Percentiles rank a stretch among this genome's conserved stretches.
Evolutionary conservation across 2,113 vertebrate genomes (phyloP).

Genomic region (Otocyon megalotis): DNA sequence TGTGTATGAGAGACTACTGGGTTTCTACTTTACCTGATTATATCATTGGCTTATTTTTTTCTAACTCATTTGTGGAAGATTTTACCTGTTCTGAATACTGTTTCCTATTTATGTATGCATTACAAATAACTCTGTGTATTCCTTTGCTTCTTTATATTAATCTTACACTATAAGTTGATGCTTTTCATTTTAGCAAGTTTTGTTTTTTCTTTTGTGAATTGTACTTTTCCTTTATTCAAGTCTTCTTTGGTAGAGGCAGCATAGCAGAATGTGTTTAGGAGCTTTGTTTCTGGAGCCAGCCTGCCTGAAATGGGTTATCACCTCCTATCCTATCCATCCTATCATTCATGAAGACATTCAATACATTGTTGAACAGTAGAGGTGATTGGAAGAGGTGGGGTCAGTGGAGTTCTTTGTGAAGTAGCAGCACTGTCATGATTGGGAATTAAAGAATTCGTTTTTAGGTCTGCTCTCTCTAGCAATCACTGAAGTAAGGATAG

Average conservation of each 20-base stretch:
- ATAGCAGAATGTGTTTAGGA: neutral
- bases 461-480: neutral
- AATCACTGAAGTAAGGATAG: neutral
- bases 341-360: neutral
- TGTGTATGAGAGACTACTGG: neutral
- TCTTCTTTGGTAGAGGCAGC: neutral
- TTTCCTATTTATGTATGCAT: neutral
- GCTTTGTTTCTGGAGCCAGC: neutral
- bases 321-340: neutral
- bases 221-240: conserved; percentile 19
- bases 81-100: neutral
- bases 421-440: neutral
- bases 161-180: neutral
- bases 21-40: neutral
- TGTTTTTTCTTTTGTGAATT: neutral
- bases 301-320: neutral
- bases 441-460: neutral
- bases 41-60: neutral
- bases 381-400: neutral
- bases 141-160: neutral
- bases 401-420: neutral
- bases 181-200: neutral
- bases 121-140: neutral
- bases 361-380: neutral
- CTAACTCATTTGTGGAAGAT: neutral